These are phyloP conservation scores for Drosophila carrolli DNA, from an alignment of 1,140 invertebrate species.

Conservation along the genomic window DNA sequence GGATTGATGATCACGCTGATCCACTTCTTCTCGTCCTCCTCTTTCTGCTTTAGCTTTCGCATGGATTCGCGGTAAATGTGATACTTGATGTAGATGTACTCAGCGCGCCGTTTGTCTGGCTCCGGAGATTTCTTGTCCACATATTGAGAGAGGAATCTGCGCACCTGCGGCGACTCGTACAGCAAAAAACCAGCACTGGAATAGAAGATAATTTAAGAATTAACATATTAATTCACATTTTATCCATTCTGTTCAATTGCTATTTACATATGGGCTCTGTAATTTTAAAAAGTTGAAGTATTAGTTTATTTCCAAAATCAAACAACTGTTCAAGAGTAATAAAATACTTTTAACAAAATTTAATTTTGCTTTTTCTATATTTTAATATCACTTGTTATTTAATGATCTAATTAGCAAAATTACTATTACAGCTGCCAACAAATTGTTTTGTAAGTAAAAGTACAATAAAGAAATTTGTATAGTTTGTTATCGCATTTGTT, in stretches of 20 bases:
- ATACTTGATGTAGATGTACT: conserved; percentile 84
- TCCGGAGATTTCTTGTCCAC: conserved; percentile 68
- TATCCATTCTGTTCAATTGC: too few relatives aligned
- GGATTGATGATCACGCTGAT: conserved; percentile 83
- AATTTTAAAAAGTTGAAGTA: too few relatives aligned
- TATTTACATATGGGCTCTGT: too few relatives aligned
- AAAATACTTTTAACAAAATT: too few relatives aligned
- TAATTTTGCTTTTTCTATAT: too few relatives aligned
- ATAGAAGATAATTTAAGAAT: background rate
- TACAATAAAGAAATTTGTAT: conserved; percentile 16
- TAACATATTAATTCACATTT: background rate
- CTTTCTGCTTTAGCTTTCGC: conserved; percentile 74
- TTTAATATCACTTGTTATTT: background rate
- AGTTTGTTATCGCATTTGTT: background rate
- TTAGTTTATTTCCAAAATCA: too few relatives aligned
- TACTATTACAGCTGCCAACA: conserved; percentile 2
- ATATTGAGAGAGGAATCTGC: conserved; percentile 64
- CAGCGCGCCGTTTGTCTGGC: conserved; percentile 75
- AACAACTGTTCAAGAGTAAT: too few relatives aligned
- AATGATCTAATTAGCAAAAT: background rate
- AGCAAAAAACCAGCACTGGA: conserved; percentile 76
- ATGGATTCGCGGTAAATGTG: conserved; percentile 84
- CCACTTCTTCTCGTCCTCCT: conserved; percentile 84
- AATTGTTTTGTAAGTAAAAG: background rate
- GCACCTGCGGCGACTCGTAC: conserved; percentile 69